These are phyloP conservation scores for Taxidea taxus DNA, from an alignment of 2,113 vertebrate species.

Conservation along the genomic window DNA sequence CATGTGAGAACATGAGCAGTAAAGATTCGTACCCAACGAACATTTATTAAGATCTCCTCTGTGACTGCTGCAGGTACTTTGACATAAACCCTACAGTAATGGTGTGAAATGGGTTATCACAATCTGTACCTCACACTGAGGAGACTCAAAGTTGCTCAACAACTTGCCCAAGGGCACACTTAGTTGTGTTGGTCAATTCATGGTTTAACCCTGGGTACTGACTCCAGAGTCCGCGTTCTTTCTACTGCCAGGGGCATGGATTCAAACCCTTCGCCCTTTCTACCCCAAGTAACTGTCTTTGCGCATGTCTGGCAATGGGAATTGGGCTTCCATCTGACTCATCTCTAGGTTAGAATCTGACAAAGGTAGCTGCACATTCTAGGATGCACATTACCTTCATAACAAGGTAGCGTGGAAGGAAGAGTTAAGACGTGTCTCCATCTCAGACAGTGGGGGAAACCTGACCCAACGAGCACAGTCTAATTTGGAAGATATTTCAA, in stretches of 20 bases:
- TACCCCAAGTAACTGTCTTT: neutral
- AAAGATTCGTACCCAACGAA: neutral
- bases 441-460: neutral
- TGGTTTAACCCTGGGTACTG: neutral
- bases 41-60: neutral
- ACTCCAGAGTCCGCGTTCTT: neutral
- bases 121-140: neutral
- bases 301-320: neutral
- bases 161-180: neutral
- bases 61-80: neutral
- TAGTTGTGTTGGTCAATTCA: neutral
- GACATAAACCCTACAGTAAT: neutral
- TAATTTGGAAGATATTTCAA: constrained; percentile 5
- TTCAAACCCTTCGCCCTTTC: neutral
- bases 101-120: neutral
- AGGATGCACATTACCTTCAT: neutral
- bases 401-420: neutral
- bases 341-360: neutral
- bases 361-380: neutral
- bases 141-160: neutral
- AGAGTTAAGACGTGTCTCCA: neutral
- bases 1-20: neutral
- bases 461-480: neutral
- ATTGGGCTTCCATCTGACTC: neutral
- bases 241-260: neutral